Evolutionary conservation across 1,140 invertebrate genomes (phyloP).

Genomic region (Lordiphosa stackelbergi): DNA sequence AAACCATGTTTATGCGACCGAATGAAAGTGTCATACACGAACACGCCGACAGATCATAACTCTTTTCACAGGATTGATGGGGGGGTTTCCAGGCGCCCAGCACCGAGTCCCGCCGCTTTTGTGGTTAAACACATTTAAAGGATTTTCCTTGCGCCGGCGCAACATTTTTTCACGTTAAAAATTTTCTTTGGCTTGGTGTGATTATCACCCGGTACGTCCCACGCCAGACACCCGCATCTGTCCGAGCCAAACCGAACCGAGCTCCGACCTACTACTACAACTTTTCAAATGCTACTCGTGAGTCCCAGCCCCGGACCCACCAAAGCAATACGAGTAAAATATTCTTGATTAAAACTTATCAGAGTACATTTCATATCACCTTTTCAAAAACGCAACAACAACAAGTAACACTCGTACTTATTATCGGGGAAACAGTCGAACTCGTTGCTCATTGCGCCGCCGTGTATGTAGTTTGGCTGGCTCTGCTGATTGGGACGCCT

Average conservation of each 20-base stretch:
- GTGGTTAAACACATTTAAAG: constrained; percentile 67
- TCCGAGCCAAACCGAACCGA: constrained; percentile 25
- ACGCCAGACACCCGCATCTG: constrained; percentile 39
- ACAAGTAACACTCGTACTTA: constrained; percentile 61
- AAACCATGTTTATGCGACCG: constrained; percentile 60
- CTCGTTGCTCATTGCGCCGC: constrained; percentile 46
- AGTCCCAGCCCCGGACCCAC: constrained; percentile 53
- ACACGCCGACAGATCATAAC: constrained; percentile 42
- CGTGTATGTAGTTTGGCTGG: constrained; percentile 56
- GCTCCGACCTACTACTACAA: constrained; percentile 71
- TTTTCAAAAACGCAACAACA: constrained; percentile 70
- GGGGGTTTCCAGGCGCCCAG: constrained; percentile 43
- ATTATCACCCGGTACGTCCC: constrained; percentile 50
- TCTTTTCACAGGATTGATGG: constrained; percentile 39
- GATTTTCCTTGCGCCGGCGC: constrained; percentile 68
- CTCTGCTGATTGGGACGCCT: constrained; percentile 52
- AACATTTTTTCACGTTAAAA: constrained; percentile 35
- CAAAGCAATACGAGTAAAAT: constrained; percentile 72
- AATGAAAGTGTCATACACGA: constrained; percentile 61
- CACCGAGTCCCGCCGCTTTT: constrained; percentile 47
- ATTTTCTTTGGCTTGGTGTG: constrained; percentile 35
- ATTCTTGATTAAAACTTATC: constrained; percentile 77
- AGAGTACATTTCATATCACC: constrained; percentile 76
- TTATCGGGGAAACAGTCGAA: constrained; percentile 65
- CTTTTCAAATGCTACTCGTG: constrained; percentile 73